Percentiles rank a stretch among this genome's conserved stretches.
phyloP scores from a whole-genome alignment of 2,113 vertebrate genomes.

The Actenoides lindsayi region DNA sequence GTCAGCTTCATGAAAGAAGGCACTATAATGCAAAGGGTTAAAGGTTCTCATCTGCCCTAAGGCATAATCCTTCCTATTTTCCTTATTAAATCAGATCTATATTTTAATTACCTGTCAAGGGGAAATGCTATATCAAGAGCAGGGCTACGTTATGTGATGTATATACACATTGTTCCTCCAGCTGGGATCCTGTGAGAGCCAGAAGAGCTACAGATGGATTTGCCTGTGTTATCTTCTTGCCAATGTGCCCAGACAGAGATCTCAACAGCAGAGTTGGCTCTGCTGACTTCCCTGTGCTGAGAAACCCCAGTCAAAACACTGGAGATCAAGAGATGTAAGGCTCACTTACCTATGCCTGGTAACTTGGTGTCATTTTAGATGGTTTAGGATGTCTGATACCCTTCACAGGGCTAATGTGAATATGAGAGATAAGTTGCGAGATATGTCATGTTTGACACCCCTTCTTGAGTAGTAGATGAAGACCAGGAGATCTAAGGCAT shows the following conservation, averaged over 20 bases:
- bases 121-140: neutral
- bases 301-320: neutral
- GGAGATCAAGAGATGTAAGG: neutral
- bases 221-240: neutral
- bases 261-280: neutral
- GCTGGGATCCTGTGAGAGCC: neutral
- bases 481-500: neutral
- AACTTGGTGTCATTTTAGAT: neutral
- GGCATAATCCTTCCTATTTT: neutral
- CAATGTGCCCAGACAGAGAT: neutral
- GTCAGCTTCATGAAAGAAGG: neutral
- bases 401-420: neutral
- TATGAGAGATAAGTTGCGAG: neutral
- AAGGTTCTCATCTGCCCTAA: neutral
- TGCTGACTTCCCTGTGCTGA: neutral
- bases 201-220: neutral
- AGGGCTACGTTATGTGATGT: neutral
- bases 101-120: neutral
- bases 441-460: fast-evolving
- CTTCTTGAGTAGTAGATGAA: neutral
- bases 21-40: neutral
- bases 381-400: neutral
- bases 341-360: neutral
- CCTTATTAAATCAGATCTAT: neutral
- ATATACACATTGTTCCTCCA: neutral